phyloP scores from a whole-genome alignment of 2,797 vertebrate genomes.

The Chaenodraco wilsoni region DNA sequence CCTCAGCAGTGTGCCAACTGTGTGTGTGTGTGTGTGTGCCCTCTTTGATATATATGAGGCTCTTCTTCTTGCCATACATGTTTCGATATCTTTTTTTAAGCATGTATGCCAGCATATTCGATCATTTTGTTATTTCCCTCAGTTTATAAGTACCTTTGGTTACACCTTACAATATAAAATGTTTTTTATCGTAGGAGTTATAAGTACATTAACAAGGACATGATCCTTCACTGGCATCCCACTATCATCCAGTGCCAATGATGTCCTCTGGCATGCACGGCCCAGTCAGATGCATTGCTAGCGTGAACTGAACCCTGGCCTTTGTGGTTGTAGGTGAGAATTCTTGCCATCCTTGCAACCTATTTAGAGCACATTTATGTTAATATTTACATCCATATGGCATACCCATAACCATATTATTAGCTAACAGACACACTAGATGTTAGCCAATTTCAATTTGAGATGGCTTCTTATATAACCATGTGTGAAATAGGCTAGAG shows the following conservation, averaged over 20 bases:
- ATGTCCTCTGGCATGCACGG: not conserved
- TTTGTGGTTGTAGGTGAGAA: not conserved
- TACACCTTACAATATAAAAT: not conserved
- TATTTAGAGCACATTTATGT: not conserved
- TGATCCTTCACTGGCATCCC: constrained; percentile 21
- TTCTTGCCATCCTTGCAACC: not conserved
- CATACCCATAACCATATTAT: not conserved
- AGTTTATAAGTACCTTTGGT: not conserved
- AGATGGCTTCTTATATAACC: not conserved
- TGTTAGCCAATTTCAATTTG: not conserved
- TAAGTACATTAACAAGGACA: not conserved
- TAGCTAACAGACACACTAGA: not conserved
- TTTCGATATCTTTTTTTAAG: constrained; percentile 24
- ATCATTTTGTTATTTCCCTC: not conserved
- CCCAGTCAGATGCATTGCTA: not conserved
- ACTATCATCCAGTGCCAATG: not conserved
- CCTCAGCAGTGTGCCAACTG: constrained; percentile 43
- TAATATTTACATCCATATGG: constrained; percentile 9
- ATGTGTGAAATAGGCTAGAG: not conserved
- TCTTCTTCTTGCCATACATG: constrained; percentile 28
- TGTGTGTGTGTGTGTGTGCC: constrained; percentile 9
- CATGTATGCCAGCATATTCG: not conserved
- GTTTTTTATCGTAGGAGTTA: not conserved
- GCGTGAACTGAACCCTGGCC: not conserved
- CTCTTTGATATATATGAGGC: not conserved